Evolutionary conservation across 2,113 vertebrate species (phyloP).

Genomic region (Paedocypris sp.): DNA sequence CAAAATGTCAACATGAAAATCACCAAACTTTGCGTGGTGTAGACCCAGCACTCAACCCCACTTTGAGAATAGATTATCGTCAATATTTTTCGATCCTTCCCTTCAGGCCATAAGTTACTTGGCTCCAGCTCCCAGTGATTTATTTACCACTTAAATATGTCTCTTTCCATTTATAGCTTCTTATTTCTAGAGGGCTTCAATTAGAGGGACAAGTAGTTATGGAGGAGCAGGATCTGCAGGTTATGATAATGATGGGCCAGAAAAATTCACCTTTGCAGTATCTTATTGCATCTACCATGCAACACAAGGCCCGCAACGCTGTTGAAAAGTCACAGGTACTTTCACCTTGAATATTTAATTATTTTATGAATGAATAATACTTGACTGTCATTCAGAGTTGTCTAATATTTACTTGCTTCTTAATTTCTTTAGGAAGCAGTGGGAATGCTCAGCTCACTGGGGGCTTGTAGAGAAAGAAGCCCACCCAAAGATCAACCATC

Average conservation of each 20-base stretch:
- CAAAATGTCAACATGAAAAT: too few species aligned
- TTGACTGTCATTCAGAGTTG: neutral
- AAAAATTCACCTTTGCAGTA: conserved; percentile 62
- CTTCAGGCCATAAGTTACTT: too few species aligned
- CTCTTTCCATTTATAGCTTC: conserved; percentile 46
- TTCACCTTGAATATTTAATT: too few species aligned
- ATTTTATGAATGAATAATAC: too few species aligned
- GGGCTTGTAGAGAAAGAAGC: conserved; percentile 53
- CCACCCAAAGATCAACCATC: conserved; percentile 45
- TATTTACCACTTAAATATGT: neutral
- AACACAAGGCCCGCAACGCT: conserved; percentile 61
- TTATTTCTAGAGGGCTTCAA: conserved; percentile 69
- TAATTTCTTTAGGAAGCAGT: conserved; percentile 52
- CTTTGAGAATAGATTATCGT: too few species aligned
- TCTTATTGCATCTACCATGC: conserved; percentile 56
- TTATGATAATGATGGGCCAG: conserved; percentile 55
- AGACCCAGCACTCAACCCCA: too few species aligned
- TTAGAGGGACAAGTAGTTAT: conserved; percentile 71
- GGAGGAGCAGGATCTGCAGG: conserved; percentile 69
- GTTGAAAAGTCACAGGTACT: conserved; percentile 70
- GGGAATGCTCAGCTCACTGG: conserved; percentile 62
- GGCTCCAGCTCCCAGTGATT: too few species aligned
- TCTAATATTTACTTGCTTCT: neutral
- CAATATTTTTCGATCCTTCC: too few species aligned
- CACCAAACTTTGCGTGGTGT: too few species aligned